These are phyloP conservation scores for Augiades crinisus DNA, from an alignment of 2,888 invertebrate species.

Conservation along the genomic window DNA sequence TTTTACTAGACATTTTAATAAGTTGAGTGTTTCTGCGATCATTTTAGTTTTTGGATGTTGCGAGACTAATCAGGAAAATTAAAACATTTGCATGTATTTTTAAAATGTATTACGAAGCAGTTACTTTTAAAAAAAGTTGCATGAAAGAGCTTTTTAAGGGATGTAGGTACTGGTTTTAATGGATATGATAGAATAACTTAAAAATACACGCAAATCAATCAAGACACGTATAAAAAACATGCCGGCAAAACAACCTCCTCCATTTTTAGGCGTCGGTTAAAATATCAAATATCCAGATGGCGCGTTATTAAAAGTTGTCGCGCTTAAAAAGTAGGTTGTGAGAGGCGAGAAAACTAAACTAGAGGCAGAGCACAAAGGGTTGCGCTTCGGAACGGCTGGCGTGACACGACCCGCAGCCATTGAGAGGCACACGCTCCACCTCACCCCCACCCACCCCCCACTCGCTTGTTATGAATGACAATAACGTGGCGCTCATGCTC, in stretches of 20 bases:
- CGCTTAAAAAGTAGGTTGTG: conserved; percentile 22
- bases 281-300: conserved; percentile 12
- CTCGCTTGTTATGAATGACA: conserved; percentile 74
- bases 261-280: not conserved
- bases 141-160: no score
- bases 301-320: conserved; percentile 22
- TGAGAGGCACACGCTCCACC: conserved; percentile 47
- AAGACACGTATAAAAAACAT: no score
- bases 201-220: no score
- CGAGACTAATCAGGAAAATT: not conserved
- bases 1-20: conserved; percentile 58
- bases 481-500: conserved; percentile 70
- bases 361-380: conserved; percentile 46
- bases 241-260: no score
- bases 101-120: no score
- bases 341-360: conserved; percentile 45
- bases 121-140: no score
- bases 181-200: no score
- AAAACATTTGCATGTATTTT: not conserved
- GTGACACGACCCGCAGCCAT: conserved; percentile 65
- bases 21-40: conserved; percentile 12
- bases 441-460: conserved; percentile 38
- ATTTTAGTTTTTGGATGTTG: conserved; percentile 1
- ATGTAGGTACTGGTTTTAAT: no score
- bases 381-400: conserved; percentile 44